These are phyloP conservation scores for Trachops cirrhosus DNA, from an alignment of 2,797 vertebrate genomes.

Conservation along the genomic window DNA sequence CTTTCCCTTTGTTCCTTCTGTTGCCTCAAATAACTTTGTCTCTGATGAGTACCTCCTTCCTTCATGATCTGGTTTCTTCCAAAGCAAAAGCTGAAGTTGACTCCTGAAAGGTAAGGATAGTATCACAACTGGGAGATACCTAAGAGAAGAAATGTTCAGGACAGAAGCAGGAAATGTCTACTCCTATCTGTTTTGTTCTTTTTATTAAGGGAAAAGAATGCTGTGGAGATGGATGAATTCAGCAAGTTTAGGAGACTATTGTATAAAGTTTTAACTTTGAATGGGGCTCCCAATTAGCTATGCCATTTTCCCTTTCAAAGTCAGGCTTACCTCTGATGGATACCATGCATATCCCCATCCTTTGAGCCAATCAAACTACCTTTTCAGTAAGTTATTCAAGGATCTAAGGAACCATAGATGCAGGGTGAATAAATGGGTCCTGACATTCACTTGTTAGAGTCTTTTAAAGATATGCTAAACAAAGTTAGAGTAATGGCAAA, in stretches of 20 bases:
- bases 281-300: not conserved
- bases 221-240: not conserved
- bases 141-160: not conserved
- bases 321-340: not conserved
- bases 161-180: not conserved
- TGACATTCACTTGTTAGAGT: not conserved
- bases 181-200: not conserved
- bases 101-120: not conserved
- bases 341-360: not conserved
- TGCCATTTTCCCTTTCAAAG: not conserved
- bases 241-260: not conserved
- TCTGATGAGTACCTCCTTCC: not conserved
- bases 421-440: not conserved
- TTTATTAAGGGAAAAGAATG: not conserved
- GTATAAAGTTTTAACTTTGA: not conserved
- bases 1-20: not conserved
- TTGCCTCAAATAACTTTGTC: not conserved
- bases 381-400: not conserved
- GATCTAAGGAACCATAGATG: not conserved
- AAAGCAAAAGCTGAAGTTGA: not conserved
- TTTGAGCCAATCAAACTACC: not conserved
- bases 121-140: not conserved
- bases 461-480: not conserved
- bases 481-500: not conserved
- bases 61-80: not conserved